Evolutionary conservation across 2,797 vertebrate genomes (phyloP), one percentile per base, ranked within the genome.

Genomic region (Nasua narica): DNA sequence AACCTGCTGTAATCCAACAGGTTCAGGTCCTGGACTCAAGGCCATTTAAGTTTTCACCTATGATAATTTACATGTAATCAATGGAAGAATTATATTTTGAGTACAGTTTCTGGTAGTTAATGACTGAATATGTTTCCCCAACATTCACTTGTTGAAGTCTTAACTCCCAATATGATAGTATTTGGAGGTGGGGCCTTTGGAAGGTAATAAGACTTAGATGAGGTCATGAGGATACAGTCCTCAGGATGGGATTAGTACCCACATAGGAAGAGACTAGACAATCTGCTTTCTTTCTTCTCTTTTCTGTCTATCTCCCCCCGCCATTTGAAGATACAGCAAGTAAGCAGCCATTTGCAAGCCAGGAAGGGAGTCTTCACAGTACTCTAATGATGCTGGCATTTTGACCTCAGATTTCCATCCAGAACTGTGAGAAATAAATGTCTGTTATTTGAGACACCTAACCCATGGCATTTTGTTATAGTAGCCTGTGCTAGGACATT

Each of bases 1-100:
- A 1, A 10, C 15, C 0, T 1, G 1, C 32, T 65, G 3, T 13
- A 1, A 11, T 0, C 23, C 7, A 3, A 1, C 2, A 0, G 0
- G 0, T 35, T n/a, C 67, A 0, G 13, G 18, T 25, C 1, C 0
- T 1, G 25, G 35, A 16, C 40, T 1, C 37, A 81, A 76, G 12
- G 4, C 5, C 43, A 85, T 62, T 92, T 65, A 94, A 81, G 78
- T 35, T 83, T 84, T 72, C 48, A 76, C 9, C 43, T 8, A 19
- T 32, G 43, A 48, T 76, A 58, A 13, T 69, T 60, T 69, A 67
- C 70, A 37, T 27, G 16, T 54, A 90, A 85, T 85, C 19, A 81
- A 52, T 87, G 3, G 67, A 76, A 48, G 13, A 82, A 77, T 35
- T 74, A 15, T 54, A 95, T 76, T 82, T n/a, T 77, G 23, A 81